These are phyloP conservation scores for Formica selysi DNA, from an alignment of 1,140 invertebrate species.

Conservation along the genomic window DNA sequence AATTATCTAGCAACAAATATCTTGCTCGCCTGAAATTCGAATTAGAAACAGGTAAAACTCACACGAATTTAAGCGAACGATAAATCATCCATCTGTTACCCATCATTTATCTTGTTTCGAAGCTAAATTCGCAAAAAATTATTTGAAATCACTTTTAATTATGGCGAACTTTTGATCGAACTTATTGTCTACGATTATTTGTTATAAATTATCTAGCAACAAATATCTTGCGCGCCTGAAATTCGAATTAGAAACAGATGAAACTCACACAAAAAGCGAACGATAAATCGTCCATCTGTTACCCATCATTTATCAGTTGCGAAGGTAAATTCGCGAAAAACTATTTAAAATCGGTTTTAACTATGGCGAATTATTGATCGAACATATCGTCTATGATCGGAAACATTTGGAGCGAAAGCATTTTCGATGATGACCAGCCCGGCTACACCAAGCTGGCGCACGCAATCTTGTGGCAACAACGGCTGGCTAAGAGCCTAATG, in stretches of 20 bases:
- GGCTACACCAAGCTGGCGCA: conserved; percentile 25
- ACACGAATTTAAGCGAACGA: no score
- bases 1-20: no score
- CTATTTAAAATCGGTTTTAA: not conserved
- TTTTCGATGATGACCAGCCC: conserved; percentile 30
- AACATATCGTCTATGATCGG: not conserved
- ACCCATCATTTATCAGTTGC: not conserved
- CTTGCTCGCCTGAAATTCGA: no score
- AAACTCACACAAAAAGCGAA: not conserved
- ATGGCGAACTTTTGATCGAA: no score
- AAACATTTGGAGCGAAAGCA: conserved; percentile 30
- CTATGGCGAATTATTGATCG: not conserved
- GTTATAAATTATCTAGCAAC: no score
- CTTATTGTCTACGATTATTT: no score
- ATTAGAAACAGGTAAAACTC: no score
- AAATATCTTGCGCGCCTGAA: not conserved
- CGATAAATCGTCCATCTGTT: not conserved
- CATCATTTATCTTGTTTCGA: no score
- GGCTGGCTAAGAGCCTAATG: conserved; percentile 74
- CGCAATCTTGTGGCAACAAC: conserved; percentile 53
- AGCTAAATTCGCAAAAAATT: no score
- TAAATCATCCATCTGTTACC: no score
- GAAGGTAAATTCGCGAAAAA: not conserved
- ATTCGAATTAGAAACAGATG: not conserved
- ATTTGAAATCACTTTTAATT: no score